phyloP scores from a whole-genome alignment of 2,113 vertebrate species.

The Neoarius graeffei region DNA sequence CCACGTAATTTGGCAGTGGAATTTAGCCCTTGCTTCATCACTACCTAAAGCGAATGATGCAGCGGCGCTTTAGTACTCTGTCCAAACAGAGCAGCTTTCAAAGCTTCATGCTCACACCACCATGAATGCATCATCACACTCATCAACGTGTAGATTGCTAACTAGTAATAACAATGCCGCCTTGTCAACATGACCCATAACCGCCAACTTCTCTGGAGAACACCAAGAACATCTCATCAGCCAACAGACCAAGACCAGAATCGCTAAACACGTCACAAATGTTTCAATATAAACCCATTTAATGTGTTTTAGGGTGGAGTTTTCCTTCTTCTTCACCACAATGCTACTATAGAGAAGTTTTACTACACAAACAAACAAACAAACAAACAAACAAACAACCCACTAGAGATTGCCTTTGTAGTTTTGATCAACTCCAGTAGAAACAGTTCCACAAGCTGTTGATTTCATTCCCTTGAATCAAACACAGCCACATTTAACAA shows the following conservation, averaged over 20 bases:
- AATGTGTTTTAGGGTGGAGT: neutral
- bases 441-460: neutral
- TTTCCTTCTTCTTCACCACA: neutral
- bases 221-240: neutral
- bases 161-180: neutral
- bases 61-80: neutral
- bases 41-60: neutral
- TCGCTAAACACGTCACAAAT: too few relatives aligned
- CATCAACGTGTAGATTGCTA: neutral
- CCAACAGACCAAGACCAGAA: neutral
- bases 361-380: too few relatives aligned
- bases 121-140: neutral
- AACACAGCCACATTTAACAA: conserved; percentile 30
- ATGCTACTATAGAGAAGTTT: neutral
- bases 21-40: neutral
- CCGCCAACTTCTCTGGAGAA: neutral
- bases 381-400: neutral
- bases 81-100: neutral
- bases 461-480: neutral
- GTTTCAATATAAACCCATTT: neutral
- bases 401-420: neutral
- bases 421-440: neutral
- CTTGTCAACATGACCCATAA: neutral
- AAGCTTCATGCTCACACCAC: neutral
- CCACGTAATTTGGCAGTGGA: neutral